Conservation (phyloP, 2,113 vertebrate species). For the Gasterosteus nipponicus region DNA sequence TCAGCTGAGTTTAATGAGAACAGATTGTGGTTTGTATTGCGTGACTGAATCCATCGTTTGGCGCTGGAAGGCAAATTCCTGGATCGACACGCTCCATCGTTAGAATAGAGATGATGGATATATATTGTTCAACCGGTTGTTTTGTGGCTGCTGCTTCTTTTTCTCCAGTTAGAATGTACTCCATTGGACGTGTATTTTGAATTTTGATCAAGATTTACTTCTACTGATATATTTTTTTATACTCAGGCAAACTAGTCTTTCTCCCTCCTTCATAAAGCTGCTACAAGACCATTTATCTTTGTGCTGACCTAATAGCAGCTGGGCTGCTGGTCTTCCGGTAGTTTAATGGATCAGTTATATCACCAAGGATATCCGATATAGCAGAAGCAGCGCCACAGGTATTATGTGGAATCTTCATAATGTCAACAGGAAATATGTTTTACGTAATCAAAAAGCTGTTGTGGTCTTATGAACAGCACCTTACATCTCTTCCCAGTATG, state of each 20-base stretch:
- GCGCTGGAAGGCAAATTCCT: slow-evolving; percentile 58
- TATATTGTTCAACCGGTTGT: background rate
- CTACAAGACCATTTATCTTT: background rate
- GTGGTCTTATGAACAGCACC: background rate
- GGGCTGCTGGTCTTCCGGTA: background rate
- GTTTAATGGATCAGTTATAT: slow-evolving; percentile 17
- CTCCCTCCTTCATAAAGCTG: background rate
- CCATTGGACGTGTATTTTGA: background rate
- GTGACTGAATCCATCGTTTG: slow-evolving; percentile 53
- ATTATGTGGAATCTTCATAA: background rate
- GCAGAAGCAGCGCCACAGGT: background rate
- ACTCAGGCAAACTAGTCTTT: background rate
- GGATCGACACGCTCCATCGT: slow-evolving; percentile 21
- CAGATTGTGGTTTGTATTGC: slow-evolving; percentile 40
- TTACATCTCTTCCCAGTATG: background rate
- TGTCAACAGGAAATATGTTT: background rate
- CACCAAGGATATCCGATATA: background rate
- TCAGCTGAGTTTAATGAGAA: slow-evolving; percentile 70
- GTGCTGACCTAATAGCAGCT: background rate
- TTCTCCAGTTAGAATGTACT: background rate
- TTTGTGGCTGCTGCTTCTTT: background rate
- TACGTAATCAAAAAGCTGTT: background rate
- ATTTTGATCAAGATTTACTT: background rate
- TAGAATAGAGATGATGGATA: too few species aligned
- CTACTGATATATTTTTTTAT: background rate